Percentiles rank a stretch among this genome's conserved stretches.
These are phyloP conservation scores for Atrichornis clamosus DNA, from an alignment of 2,113 vertebrate genomes.

Conservation along the genomic window DNA sequence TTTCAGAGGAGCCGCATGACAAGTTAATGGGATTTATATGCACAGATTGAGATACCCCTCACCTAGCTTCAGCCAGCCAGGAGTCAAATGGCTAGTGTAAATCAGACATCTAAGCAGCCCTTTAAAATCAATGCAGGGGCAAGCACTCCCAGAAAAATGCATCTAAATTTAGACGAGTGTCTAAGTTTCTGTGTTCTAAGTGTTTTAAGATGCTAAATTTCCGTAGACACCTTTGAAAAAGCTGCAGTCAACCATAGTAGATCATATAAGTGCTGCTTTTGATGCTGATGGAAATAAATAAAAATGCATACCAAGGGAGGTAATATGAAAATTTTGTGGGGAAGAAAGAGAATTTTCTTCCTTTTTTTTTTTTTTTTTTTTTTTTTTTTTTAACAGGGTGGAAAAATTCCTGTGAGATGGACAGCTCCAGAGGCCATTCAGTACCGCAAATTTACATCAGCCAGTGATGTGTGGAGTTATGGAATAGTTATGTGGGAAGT, in stretches of 20 bases:
- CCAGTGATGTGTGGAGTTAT: constrained; percentile 97
- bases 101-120: not conserved
- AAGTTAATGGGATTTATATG: not conserved
- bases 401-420: constrained; percentile 98
- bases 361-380: not conserved
- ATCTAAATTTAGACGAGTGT: not conserved
- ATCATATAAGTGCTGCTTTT: not conserved
- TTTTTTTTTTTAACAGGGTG: constrained; percentile 77
- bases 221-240: not conserved
- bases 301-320: not conserved
- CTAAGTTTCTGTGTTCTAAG: not conserved
- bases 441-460: constrained; percentile 96
- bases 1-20: not conserved
- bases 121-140: not conserved
- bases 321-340: not conserved
- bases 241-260: not conserved
- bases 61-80: not conserved
- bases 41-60: not conserved
- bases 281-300: not conserved
- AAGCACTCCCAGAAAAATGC: not conserved
- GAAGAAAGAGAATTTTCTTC: not conserved
- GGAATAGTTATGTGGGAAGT: constrained; percentile 99
- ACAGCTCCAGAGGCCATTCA: constrained; percentile 97
- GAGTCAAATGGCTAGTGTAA: not conserved
- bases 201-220: not conserved